These are phyloP conservation scores for Hydraecia micacea DNA, from an alignment of 2,888 invertebrate species.

Conservation along the genomic window DNA sequence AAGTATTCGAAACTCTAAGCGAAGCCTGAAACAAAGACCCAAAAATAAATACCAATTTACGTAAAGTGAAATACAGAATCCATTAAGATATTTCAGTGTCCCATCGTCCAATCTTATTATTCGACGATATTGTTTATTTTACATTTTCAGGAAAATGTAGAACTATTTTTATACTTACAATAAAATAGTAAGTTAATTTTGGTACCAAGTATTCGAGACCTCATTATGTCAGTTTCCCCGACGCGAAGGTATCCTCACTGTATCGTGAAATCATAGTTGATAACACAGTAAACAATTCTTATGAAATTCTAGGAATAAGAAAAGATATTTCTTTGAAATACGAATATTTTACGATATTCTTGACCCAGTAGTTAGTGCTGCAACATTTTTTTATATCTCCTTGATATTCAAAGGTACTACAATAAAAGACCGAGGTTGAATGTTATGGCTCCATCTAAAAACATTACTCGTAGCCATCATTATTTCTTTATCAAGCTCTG, in stretches of 20 bases:
- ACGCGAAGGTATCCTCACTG: slow-evolving; percentile 3
- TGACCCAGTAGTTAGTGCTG: slow-evolving; percentile 8
- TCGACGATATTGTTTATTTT: neutral
- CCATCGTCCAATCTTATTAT: neutral
- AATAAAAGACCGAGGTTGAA: slow-evolving; percentile 22
- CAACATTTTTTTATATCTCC: slow-evolving; percentile 22
- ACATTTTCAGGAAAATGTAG: neutral
- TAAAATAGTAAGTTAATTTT: neutral
- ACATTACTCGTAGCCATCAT: slow-evolving; percentile 32
- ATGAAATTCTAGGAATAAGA: slow-evolving; percentile 25
- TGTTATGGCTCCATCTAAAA: slow-evolving; percentile 11
- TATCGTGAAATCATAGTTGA: neutral
- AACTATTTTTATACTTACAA: neutral
- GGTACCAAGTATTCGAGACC: slow-evolving; percentile 10
- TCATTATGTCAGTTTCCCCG: slow-evolving; percentile 1
- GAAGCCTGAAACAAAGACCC: neutral
- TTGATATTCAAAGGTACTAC: slow-evolving; percentile 25
- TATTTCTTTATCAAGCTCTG: slow-evolving; percentile 41
- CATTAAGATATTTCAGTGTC: slow-evolving; percentile 2
- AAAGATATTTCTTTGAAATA: slow-evolving; percentile 16
- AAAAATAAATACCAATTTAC: slow-evolving; percentile 12
- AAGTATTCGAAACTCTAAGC: neutral
- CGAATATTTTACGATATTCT: slow-evolving; percentile 8
- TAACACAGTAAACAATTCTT: slow-evolving; percentile 9
- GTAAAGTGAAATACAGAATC: slow-evolving; percentile 4